phyloP scores from a whole-genome alignment of 2,113 vertebrate species.

The Bucco capensis region DNA sequence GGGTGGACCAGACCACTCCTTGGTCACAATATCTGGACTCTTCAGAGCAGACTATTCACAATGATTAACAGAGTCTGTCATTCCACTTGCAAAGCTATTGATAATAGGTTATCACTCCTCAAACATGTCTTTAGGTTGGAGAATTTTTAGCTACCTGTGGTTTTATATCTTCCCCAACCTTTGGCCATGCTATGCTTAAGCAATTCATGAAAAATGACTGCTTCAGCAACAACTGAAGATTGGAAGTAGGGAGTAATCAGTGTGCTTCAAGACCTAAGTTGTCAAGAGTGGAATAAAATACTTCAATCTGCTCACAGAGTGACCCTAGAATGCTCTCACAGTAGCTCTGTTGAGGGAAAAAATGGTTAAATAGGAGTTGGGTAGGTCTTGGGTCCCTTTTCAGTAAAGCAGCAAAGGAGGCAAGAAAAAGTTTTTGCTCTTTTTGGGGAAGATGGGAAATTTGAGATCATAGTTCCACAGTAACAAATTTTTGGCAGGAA shows the following conservation, averaged over 20 bases:
- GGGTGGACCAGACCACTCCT: constrained; percentile 3
- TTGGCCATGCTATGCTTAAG: constrained; percentile 15
- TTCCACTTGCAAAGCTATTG: not conserved
- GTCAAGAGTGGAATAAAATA: not conserved
- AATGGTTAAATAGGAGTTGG: not conserved
- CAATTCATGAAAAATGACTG: constrained; percentile 20
- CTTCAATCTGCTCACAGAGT: not conserved
- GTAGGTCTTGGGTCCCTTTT: not conserved
- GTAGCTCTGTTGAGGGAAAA: not conserved
- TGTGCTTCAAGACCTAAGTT: not conserved
- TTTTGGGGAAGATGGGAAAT: not conserved
- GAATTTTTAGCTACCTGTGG: constrained; percentile 32
- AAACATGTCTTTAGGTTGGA: constrained; percentile 15
- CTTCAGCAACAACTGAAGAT: constrained; percentile 12
- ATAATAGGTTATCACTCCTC: constrained; percentile 19
- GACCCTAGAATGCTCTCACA: not conserved
- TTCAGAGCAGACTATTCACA: constrained; percentile 11
- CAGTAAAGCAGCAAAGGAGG: not conserved
- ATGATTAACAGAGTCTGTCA: constrained; percentile 50
- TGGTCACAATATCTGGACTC: constrained; percentile 7
- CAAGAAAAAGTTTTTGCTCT: not conserved
- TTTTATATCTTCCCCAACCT: constrained; percentile 46
- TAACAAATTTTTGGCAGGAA: not conserved
- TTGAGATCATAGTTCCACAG: not conserved
- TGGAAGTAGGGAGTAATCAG: not conserved